phyloP scores from a whole-genome alignment of 2,888 invertebrate genomes.

The Amaurobius ferox region DNA sequence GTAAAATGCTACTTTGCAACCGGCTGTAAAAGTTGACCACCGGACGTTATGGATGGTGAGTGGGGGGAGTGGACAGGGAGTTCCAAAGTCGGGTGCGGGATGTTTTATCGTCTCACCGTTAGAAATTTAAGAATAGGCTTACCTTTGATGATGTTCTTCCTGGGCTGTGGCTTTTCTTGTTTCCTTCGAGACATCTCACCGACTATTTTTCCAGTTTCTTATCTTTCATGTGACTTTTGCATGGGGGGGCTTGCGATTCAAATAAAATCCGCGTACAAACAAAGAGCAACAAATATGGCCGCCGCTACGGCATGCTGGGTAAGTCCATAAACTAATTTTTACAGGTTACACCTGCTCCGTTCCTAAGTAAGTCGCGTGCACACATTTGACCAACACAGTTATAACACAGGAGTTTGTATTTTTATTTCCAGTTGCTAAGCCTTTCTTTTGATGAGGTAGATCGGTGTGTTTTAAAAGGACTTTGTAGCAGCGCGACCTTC shows the following conservation, averaged over 20 bases:
- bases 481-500: background rate
- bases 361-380: slow-evolving; percentile 13
- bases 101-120: background rate
- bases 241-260: slow-evolving; percentile 2
- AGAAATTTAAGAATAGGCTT: slow-evolving; percentile 73
- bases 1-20: background rate
- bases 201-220: background rate
- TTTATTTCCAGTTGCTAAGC: slow-evolving; percentile 6
- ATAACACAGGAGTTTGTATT: background rate
- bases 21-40: background rate
- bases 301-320: slow-evolving; percentile 69
- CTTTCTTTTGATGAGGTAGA: background rate
- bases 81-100: background rate
- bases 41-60: background rate
- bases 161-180: slow-evolving; percentile 78
- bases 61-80: background rate
- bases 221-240: slow-evolving; percentile 12
- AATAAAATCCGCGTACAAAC: slow-evolving; percentile 31
- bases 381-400: background rate
- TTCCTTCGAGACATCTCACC: slow-evolving; percentile 77
- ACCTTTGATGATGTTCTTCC: slow-evolving; percentile 78
- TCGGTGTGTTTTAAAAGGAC: background rate
- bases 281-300: slow-evolving; percentile 62
- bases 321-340: slow-evolving; percentile 15
- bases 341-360: slow-evolving; percentile 50